Evolutionary conservation across 2,888 invertebrate species (phyloP).

Genomic region (Andrena bicolor): DNA sequence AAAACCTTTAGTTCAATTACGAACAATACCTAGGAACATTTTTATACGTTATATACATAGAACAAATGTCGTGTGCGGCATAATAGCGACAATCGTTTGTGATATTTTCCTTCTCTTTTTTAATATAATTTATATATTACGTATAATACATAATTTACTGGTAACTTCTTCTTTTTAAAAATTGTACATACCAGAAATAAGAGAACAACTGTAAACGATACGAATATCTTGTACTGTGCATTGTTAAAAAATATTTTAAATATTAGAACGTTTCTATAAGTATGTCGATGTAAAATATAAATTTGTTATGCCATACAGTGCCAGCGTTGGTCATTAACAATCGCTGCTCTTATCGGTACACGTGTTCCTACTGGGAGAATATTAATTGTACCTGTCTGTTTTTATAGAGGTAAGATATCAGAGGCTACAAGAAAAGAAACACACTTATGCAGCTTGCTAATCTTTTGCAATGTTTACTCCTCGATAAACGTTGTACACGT

Average conservation of each 20-base stretch:
- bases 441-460: constrained; percentile 78
- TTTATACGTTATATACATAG: constrained; percentile 51
- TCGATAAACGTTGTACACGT: constrained; percentile 78
- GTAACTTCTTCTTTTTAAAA: constrained; percentile 24
- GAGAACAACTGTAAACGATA: constrained; percentile 18
- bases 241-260: constrained; percentile 14
- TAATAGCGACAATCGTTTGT: constrained; percentile 56
- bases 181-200: constrained; percentile 52
- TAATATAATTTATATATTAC: constrained; percentile 54
- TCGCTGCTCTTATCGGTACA: neutral
- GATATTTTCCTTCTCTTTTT: constrained; percentile 54
- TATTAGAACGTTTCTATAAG: constrained; percentile 29
- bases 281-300: constrained; percentile 44
- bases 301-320: constrained; percentile 28
- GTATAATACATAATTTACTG: constrained; percentile 47
- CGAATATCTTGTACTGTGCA: constrained; percentile 32
- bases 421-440: constrained; percentile 65
- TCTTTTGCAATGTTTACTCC: constrained; percentile 78
- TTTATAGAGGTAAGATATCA: constrained; percentile 2
- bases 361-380: neutral
- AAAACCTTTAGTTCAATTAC: constrained; percentile 31
- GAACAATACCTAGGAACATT: constrained; percentile 32
- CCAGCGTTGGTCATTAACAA: neutral
- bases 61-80: constrained; percentile 13
- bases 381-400: neutral